These are phyloP conservation scores for Choristoneura fumiferana DNA, from an alignment of 1,140 invertebrate genomes.

Conservation along the genomic window DNA sequence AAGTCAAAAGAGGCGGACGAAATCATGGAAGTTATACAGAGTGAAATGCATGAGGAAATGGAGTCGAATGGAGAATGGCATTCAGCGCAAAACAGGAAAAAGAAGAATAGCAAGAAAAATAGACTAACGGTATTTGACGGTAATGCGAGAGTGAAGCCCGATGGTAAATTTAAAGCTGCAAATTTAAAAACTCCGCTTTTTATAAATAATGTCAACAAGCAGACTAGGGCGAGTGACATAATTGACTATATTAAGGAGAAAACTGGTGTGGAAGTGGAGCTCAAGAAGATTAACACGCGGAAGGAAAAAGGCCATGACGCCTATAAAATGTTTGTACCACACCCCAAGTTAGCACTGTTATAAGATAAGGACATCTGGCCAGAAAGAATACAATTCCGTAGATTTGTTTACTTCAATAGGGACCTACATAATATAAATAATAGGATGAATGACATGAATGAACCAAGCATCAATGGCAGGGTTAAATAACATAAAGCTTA, in stretches of 20 bases:
- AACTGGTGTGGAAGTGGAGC: neutral
- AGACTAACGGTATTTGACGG: neutral
- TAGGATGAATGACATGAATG: too few relatives aligned
- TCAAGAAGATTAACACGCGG: neutral
- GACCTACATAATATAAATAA: too few relatives aligned
- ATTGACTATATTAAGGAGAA: neutral
- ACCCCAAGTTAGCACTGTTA: neutral
- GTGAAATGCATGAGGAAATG: neutral
- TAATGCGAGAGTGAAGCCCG: neutral
- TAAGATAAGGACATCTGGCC: conserved; percentile 7
- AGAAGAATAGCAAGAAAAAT: neutral
- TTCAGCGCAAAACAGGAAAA: neutral
- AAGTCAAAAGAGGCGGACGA: too few relatives aligned
- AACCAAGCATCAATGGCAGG: too few relatives aligned
- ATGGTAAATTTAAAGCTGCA: neutral
- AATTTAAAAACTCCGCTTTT: neutral
- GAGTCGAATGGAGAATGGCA: neutral
- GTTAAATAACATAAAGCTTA: too few relatives aligned
- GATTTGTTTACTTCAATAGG: conserved; percentile 1
- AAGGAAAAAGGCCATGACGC: neutral
- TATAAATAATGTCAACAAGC: neutral
- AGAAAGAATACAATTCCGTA: neutral
- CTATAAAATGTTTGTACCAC: conserved; percentile 9
- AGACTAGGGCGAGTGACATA: neutral
- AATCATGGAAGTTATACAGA: too few relatives aligned